A percentile compares a stretch with the other conserved stretches of the same genome.
Evolutionary conservation across 2,888 invertebrate genomes (phyloP).

Genomic region (Coenonympha arcania): DNA sequence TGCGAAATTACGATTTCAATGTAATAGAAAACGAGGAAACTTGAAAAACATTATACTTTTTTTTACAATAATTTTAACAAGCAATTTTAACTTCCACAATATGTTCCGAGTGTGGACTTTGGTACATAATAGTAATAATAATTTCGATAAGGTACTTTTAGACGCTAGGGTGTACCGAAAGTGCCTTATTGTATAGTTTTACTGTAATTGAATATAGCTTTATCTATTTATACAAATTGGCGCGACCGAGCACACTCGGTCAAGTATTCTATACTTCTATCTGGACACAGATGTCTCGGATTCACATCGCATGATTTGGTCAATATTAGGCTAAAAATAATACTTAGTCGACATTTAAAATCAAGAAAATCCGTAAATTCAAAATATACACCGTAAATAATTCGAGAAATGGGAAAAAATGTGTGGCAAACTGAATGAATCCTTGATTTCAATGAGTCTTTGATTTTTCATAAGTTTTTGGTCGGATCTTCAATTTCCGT

Average conservation of each 20-base stretch:
- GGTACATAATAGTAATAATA: conserved; percentile 32
- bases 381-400: too few relatives aligned
- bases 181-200: conserved; percentile 60
- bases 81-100: conserved; percentile 50
- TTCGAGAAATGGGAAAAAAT: background rate
- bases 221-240: conserved; percentile 62
- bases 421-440: too few relatives aligned
- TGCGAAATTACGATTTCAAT: too few relatives aligned
- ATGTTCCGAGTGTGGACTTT: conserved; percentile 42
- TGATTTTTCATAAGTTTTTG: too few relatives aligned
- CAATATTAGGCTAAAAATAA: too few relatives aligned
- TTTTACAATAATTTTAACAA: conserved; percentile 66
- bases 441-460: too few relatives aligned
- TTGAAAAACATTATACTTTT: conserved; percentile 57
- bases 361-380: background rate
- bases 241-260: conserved; percentile 22
- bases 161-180: conserved; percentile 46
- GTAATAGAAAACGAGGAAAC: too few relatives aligned
- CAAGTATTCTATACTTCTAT: conserved; percentile 19
- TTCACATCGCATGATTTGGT: conserved; percentile 3
- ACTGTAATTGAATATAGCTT: conserved; percentile 56
- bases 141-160: conserved; percentile 47
- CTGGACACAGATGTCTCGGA: conserved; percentile 23
- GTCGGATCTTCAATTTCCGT: too few relatives aligned
- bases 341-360: too few relatives aligned